Conservation (phyloP, 1,140 invertebrate genomes). For the Paraescarpia echinospica region DNA sequence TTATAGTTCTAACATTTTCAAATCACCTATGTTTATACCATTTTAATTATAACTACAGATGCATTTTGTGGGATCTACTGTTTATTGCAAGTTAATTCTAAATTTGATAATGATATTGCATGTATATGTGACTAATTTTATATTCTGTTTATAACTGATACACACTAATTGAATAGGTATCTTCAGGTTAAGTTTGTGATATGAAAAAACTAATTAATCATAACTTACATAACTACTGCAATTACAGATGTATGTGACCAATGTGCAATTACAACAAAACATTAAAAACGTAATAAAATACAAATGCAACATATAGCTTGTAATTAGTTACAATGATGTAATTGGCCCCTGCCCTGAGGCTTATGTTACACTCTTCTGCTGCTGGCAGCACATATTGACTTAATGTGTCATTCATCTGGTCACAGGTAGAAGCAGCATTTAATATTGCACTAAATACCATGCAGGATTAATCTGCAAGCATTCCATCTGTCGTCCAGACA, state of each 20-base stretch:
- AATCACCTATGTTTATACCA: no score
- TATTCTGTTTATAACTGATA: not conserved
- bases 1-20: no score
- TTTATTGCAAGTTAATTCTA: not conserved
- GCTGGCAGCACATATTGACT: not conserved
- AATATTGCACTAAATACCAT: not conserved
- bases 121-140: not conserved
- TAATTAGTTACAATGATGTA: not conserved
- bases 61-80: not conserved
- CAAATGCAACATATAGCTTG: no score
- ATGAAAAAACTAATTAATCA: not conserved
- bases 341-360: not conserved
- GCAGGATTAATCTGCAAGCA: not conserved
- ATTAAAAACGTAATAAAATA: no score
- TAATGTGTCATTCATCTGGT: not conserved
- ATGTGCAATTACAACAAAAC: not conserved
- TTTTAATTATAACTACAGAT: not conserved
- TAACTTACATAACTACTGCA: not conserved
- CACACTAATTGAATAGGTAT: not conserved
- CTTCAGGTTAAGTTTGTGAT: not conserved
- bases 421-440: not conserved
- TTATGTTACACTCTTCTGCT: not conserved
- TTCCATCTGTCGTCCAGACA: not conserved
- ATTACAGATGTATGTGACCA: not conserved
- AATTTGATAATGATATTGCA: not conserved